Base-by-base conservation (phyloP, 2,113 vertebrate species). In the Pantherophis guttatus region DNA sequence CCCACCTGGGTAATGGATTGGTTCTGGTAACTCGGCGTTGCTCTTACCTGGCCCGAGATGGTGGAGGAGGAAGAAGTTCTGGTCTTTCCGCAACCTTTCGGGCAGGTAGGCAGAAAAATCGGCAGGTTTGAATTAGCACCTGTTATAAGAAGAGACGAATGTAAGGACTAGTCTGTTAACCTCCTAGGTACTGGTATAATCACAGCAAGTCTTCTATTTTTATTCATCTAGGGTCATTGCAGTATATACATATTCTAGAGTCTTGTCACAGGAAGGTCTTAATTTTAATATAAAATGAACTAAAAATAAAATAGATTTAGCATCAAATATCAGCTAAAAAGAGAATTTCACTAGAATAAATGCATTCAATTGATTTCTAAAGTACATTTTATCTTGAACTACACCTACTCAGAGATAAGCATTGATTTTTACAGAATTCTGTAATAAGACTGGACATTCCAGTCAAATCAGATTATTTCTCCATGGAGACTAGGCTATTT, bases 51-150 rank as follows among this genome's bases (percentile, higher is more conserved):
- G 85, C 55, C 54, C 54, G 13, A 44, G 53, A 15, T 44, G 85
- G 50, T 52, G 93, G 92, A 58, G 93, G 92, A 94, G 94, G 93
- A 91, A 95, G 90, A 93, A 59, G 91, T 92, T 96, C 81, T 54
- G 89, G 88, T 91, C 5, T 90, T 81, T 95, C 94, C 95, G 95
- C 94, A 95, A 95, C 96, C 96, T 94, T 92, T 93, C 94, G 95
- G 95, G 94, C 95, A 95, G 96, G 96, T 96, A 96, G 95, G 95
- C 94, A 94, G 95, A 94, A 95, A 95, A 93, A 92, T 39, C 91
- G 58, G 33, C 86, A 95, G 24, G 93, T 93, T 90, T 92, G 50
- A 62, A 89, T 70, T 26, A 91, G 95, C 95, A 97, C 97, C 96
- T 97, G 97, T 97, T 97, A 96, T 95, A 92, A 95, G 23, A 90